Evolutionary conservation across 2,888 invertebrate species (phyloP).

Genomic region (Chalcosyrphus nemorum): DNA sequence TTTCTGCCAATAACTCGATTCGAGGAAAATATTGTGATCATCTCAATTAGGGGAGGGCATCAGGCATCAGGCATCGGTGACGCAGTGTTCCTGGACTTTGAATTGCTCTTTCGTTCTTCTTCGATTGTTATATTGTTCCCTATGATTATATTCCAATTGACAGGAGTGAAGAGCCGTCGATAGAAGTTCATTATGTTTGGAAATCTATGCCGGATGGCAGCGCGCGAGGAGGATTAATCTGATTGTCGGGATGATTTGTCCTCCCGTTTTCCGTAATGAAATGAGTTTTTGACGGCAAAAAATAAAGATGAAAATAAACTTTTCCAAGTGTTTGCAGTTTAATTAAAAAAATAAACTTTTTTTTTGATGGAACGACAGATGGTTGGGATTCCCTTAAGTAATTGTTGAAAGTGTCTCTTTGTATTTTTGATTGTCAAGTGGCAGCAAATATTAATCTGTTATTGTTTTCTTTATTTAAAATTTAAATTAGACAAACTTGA

Average conservation of each 20-base stretch:
- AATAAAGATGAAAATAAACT: conserved; percentile 38
- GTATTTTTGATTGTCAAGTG: conserved; percentile 23
- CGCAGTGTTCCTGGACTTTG: conserved; percentile 40
- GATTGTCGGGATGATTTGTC: conserved; percentile 71
- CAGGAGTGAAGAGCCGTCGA: conserved; percentile 40
- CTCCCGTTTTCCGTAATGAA: conserved; percentile 54
- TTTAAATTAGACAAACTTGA: conserved; percentile 18
- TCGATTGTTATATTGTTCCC: conserved; percentile 61
- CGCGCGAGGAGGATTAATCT: conserved; percentile 47
- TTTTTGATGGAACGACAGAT: conserved; percentile 43
- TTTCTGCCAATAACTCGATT: neutral
- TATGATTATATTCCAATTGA: conserved; percentile 64
- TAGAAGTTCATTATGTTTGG: conserved; percentile 66
- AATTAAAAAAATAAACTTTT: conserved; percentile 54
- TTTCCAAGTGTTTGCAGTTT: conserved; percentile 62
- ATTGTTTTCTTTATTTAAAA: conserved; percentile 18
- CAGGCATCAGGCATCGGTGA: no score
- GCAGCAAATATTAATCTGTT: conserved; percentile 28
- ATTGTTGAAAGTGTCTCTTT: conserved; percentile 32
- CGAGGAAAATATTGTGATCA: conserved; percentile 62
- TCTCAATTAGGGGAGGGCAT: conserved; percentile 70
- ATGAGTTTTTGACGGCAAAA: conserved; percentile 47
- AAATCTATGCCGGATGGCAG: conserved; percentile 10
- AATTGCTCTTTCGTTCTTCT: conserved; percentile 59
- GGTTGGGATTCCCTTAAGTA: neutral